Evolutionary conservation across 2,888 invertebrate genomes (phyloP), one percentile per base, ranked within the genome.

Genomic region (Elegia similella): DNA sequence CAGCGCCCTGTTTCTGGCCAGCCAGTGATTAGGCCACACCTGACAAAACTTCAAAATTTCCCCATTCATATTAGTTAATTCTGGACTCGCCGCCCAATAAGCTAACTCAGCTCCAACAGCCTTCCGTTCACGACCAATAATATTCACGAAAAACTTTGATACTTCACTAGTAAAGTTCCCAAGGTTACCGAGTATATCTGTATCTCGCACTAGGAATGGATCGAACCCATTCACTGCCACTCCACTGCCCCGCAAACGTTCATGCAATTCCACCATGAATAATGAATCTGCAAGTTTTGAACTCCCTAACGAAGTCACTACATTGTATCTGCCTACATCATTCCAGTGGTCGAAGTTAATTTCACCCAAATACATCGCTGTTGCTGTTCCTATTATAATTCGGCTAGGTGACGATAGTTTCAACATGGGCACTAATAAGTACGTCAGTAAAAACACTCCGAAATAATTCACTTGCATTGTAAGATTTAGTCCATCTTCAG

Each of bases 401-500:
- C 95, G 86, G 61, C 94, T 93, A 1, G 93, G 93, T 0, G 90
- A 82, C 1, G 93, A 93, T 2, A 72, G 65, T 76, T 92, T 93
- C 15, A 95, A 69, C 65, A 88, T 63, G 59, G 89, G 89, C 63
- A 89, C 75, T 58, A 96, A 84, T 59, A 96, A 86, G 76, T 94
- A 94, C 0, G 95, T 95, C 42, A 96, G 87, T 43, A 96, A 82
- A 74, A 96, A 96, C 0, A 94, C 93, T 7, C 95, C 95, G 69
- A 95, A 94, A 73, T 95, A 94, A 75, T 96, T 96, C 52, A 94
- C 92, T 72, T 95, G 95, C 93, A 95, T 94, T 1, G 93, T 93
- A 1, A 92, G 75, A 63, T 95, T 94, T 30, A 95, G 79, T 0
- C 94, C 94, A 64, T 95, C 95, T 65, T 92, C 89, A 0, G 95